Evolutionary conservation across 2,888 invertebrate genomes (phyloP), one percentile per base, ranked within the genome.

Genomic region (Xestoiulus laeticollis): DNA sequence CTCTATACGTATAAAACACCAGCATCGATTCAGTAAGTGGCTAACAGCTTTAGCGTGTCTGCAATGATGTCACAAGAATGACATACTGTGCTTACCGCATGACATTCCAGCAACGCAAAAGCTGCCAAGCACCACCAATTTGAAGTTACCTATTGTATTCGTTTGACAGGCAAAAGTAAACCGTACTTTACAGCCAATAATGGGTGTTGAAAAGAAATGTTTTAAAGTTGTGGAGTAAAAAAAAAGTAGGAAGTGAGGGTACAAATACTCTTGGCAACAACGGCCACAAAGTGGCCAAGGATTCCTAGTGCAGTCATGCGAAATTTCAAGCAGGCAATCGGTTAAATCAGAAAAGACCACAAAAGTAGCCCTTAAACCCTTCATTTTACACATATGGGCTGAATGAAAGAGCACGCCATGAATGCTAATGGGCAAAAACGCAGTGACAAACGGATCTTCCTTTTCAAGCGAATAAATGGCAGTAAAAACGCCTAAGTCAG

Each of bases 291-390:
- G 59, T 68, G 68, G 22, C 68, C 78, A 78, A 0, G 68, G 30
- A 78, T 78, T 78, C 78, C 78, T 14, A 78, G 78, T 78, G 78
- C 78, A 78, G 78, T 78, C 78, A 78, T 26, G 78, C 78, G 30
- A 78, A 78, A 30, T 78, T n/a, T 78, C 78, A 78, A 78, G 14
- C 78, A 14, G 30, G 78, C 78, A 78, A 78, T 78, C 78, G 78
- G 78, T 78, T 78, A 78, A 78, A 78, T 78, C 78, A 78, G 78
- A 78, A 78, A 78, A 78, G 78, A 78, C 30, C 78, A 78, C 78
- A 78, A 78, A 78, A 78, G 78, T 78, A 78, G 78, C 78, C 78
- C 78, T 10, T 78, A 78, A 30, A 14, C 78, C 78, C 78, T 22
- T 3, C 14, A 78, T 30, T 78, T 78, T 78, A 78, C 30, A 78